Base-by-base conservation (phyloP, 2,113 vertebrate species). In the Trichechus manatus region DNA sequence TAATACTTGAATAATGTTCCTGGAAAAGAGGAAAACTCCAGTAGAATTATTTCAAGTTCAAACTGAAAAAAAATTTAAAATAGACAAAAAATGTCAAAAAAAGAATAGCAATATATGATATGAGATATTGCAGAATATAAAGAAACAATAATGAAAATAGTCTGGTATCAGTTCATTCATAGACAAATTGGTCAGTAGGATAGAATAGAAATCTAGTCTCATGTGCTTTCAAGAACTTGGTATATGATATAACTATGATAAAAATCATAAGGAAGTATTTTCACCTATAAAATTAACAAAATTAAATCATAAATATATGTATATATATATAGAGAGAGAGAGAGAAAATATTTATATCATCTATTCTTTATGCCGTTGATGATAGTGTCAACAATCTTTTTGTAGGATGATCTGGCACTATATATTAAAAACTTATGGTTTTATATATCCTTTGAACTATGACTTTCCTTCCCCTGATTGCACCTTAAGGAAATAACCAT, bases 21-120 rank as follows among this genome's bases (percentile, higher is more conserved):
- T 91, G n/a, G 74, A 66, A 87, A 94, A 79, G 31, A 63, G 39
- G 27, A 87, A 90, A 88, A 93, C 74, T 33, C 29, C 53, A 66
- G 6, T 36, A 59, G 3, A 89, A 74, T 78, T 90, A 63, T 82
- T 31, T 6, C 44, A 93, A 94, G n/a, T 50, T 93, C 33, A 79
- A 14, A 9, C 10, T 87, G 17, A 83, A 95, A 95, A 92, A 50
- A 59, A 89, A 75, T 79, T 82, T 93, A 85, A 94, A 82, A 80
- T 89, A 59, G 74, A 0, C 27, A 70, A 78, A 64, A 63, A 90
- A 68, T 83, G n/a, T 9, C 27, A 77, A 66, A 77, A 82, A 91
- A 77, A 82, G 25, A 91, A 74, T 53, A 93, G 25, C 23, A 85
- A 59, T 39, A 56, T 36, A 72, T 47, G 2, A 61, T 70, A 85